Percentiles rank a stretch among this genome's conserved stretches.
Conservation (phyloP, 2,888 invertebrate species). For the Chaetogeoica ovagalla region DNA sequence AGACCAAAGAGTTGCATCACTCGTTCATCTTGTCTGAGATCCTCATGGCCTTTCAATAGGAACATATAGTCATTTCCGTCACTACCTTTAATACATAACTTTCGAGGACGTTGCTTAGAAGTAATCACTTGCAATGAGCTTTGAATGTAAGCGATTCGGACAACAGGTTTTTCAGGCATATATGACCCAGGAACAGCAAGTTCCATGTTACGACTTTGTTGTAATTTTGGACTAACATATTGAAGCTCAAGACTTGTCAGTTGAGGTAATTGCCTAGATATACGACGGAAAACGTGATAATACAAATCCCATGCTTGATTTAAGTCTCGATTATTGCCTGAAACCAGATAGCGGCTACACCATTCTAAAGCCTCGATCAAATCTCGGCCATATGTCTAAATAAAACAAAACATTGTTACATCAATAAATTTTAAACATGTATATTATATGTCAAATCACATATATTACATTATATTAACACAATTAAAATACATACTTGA, state of each 20-base stretch:
- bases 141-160: conserved; percentile 87
- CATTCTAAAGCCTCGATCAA: conserved; percentile 92
- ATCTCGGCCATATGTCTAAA: conserved; percentile 87
- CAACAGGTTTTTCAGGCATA: conserved; percentile 85
- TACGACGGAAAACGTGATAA: conserved; percentile 96
- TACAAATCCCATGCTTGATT: conserved; percentile 99
- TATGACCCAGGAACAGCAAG: conserved; percentile 98
- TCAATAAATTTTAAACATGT: neutral
- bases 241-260: conserved; percentile 88
- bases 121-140: conserved; percentile 93
- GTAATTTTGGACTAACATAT: conserved; percentile 91
- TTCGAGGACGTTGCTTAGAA: conserved; percentile 96
- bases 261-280: conserved; percentile 91
- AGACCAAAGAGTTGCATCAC: conserved; percentile 98
- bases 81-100: conserved; percentile 85
- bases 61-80: conserved; percentile 99
- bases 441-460: neutral
- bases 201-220: conserved; percentile 88
- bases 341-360: conserved; percentile 78
- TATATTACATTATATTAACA: neutral
- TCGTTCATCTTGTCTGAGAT: conserved; percentile 95
- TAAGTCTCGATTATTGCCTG: conserved; percentile 84
- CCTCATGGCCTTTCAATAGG: conserved; percentile 97
- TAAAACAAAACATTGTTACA: conserved; percentile 24
- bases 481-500: conserved; percentile 63